A percentile compares a stretch with the other conserved stretches of the same genome.
Evolutionary conservation across 2,888 invertebrate genomes (phyloP).

Genomic region (Pandemis corylana): DNA sequence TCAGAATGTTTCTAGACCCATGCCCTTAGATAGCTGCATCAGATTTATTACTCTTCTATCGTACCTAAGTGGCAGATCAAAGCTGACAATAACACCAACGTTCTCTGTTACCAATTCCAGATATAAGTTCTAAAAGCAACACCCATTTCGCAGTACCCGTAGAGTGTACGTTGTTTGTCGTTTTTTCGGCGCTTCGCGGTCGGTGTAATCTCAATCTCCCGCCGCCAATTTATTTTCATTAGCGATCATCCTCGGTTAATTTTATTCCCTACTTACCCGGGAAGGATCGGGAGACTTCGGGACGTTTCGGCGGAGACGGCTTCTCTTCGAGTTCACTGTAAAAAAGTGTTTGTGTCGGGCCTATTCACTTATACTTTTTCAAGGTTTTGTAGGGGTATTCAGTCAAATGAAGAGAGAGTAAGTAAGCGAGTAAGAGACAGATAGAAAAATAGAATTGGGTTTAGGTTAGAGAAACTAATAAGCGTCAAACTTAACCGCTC

Average conservation of each 20-base stretch:
- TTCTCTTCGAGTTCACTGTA: constrained; percentile 47
- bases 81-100: background rate
- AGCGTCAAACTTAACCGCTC: no score
- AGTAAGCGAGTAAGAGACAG: no score
- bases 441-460: no score
- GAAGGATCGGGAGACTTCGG: constrained; percentile 70
- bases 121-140: background rate
- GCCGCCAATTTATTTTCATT: constrained; percentile 87
- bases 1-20: no score
- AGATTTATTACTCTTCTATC: no score
- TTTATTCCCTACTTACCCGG: constrained; percentile 86
- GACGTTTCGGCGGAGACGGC: constrained; percentile 58
- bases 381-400: no score
- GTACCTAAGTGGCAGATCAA: background rate
- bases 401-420: no score
- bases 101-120: background rate
- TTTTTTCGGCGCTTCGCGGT: constrained; percentile 65
- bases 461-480: no score
- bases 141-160: constrained; percentile 46
- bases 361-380: background rate
- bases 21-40: no score
- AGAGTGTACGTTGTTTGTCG: constrained; percentile 59
- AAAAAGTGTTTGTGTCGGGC: background rate
- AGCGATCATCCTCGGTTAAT: constrained; percentile 88
- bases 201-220: constrained; percentile 85